Base-by-base conservation (phyloP, 2,888 invertebrate species). In the Parascotia fuliginaria region DNA sequence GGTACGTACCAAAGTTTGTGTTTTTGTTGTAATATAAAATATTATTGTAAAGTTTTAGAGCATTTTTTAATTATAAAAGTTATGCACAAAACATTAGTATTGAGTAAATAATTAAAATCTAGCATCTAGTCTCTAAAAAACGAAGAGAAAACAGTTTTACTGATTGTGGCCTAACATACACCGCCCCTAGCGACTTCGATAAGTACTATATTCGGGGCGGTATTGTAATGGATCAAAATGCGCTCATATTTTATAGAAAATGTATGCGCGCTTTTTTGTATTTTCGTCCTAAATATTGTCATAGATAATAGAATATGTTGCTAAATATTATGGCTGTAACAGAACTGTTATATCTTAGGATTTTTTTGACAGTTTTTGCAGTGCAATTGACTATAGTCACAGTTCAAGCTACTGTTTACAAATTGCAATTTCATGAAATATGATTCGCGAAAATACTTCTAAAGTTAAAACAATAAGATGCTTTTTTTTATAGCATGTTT, bases 1-100 rank as follows among this genome's bases (percentile, higher is more conserved):
- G 70, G 63, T 49, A 73, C 77, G 70, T 71, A 80, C 84, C 85
- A 85, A 85, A 86, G 85, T 75, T 79, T 70, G 16, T 49, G 53
- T 57, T 27, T 72, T 68, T 57, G 31, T 54, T 60, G 41, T 64
- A 49, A 56, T 65, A 64, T 57, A 48, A 47, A 44, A 57, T 64
- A 64, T 60, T 75, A 74, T 73, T 60, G 65, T 73, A 70, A 61
- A 65, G 60, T 55, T 60, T 65, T 51, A 58, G 15, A 68, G 53
- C 53, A 65, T 70, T 67, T 66, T 60, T 56, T 41, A 49, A 62
- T 24, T 42, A 45, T 60, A 48, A 27, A 56, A 42, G 46, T 60
- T 53, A 60, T 63, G 52, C 64, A 70, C 70, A 68, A 67, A 61
- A 38, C 16, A 41, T 19, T 50, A 44, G 38, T 48, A 49, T 60